These are phyloP conservation scores for Intellagama lesueurii DNA, from an alignment of 2,797 vertebrate genomes.

Conservation along the genomic window DNA sequence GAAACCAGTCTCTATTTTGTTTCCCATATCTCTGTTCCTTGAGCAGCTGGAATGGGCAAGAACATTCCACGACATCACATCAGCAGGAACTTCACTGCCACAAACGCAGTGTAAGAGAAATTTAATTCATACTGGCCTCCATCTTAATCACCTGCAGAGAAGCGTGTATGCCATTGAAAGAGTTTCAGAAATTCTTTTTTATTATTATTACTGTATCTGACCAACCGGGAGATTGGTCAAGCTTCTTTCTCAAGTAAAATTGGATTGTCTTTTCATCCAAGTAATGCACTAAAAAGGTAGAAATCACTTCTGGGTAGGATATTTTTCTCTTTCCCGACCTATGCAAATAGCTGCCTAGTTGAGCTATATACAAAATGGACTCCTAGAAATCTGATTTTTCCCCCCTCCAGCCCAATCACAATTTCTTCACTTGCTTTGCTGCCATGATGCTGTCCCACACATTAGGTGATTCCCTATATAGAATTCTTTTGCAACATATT, in stretches of 20 bases:
- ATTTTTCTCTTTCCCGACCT: neutral
- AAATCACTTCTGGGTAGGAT: neutral
- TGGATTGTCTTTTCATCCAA: constrained; percentile 3
- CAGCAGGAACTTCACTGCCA: neutral
- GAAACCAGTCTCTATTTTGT: neutral
- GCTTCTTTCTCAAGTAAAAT: constrained; percentile 8
- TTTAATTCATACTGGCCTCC: neutral
- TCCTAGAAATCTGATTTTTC: constrained; percentile 9
- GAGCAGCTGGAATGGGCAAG: neutral
- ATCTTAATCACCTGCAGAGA: neutral
- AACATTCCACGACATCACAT: neutral
- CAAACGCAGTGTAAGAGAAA: neutral
- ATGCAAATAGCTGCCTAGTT: neutral
- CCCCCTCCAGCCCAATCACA: too few species aligned
- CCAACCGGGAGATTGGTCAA: neutral
- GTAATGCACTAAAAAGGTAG: constrained; percentile 21
- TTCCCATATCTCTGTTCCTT: neutral
- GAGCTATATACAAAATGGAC: neutral
- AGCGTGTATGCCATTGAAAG: neutral
- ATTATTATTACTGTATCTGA: neutral
- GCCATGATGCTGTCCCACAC: neutral
- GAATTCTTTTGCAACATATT: neutral
- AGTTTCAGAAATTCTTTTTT: constrained; percentile 5
- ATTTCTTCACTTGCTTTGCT: neutral
- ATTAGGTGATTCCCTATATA: neutral